Percentiles rank a stretch among this genome's conserved stretches.
Conservation (phyloP, 2,888 invertebrate genomes). For the Heteromurus nitidus region DNA sequence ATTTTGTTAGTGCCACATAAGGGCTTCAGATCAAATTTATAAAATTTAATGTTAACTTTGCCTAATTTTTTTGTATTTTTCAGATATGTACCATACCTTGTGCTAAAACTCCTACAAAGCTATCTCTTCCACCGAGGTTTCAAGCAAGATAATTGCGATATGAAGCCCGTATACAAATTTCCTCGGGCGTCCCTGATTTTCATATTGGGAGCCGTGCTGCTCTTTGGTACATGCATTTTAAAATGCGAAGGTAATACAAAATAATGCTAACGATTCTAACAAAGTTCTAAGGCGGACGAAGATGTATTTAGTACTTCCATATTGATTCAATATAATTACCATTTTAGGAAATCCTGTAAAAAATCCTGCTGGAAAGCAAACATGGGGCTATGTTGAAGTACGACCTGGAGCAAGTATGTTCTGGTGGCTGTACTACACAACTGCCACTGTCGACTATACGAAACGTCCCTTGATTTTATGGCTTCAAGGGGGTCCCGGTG, state of each 20-base stretch:
- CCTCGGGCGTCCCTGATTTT: background rate
- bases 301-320: background rate
- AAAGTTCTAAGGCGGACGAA: background rate
- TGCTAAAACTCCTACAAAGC: too few species aligned
- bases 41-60: too few species aligned
- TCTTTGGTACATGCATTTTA: background rate
- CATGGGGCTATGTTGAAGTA: slow-evolving; percentile 85
- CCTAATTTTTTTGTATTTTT: too few species aligned
- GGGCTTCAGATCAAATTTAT: too few species aligned
- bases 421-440: slow-evolving; percentile 90
- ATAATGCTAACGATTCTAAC: too few species aligned
- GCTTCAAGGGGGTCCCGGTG: slow-evolving; percentile 92
- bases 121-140: too few species aligned
- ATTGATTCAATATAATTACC: too few species aligned
- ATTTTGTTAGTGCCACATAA: too few species aligned
- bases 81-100: too few species aligned
- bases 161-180: too few species aligned
- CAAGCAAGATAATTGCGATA: too few species aligned
- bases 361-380: slow-evolving; percentile 79
- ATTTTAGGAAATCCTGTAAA: slow-evolving; percentile 48
- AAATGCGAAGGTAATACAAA: background rate
- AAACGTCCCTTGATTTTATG: slow-evolving; percentile 88
- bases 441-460: slow-evolving; percentile 78
- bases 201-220: background rate
- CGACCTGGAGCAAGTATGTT: slow-evolving; percentile 87